Base-by-base conservation (phyloP, 2,888 invertebrate species). In the Hirtodrosophila trivittata region DNA sequence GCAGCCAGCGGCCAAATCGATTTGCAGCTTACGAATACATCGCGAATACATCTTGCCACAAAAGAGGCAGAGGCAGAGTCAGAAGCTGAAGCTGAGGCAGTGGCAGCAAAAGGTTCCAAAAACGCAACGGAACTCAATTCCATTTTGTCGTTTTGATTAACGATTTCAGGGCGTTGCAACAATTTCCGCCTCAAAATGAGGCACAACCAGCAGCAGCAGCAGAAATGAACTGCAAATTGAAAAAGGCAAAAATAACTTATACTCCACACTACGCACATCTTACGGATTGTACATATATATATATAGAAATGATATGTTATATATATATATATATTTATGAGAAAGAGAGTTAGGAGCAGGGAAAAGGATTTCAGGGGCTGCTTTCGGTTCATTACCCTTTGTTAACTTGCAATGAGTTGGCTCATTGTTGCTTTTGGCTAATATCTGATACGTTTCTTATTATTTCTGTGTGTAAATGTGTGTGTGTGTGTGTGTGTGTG, bases 121-220 rank as follows among this genome's bases (percentile, higher is more conserved):
- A 64, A 57, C 54, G 55, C 62, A 80, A 75, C 87, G 87, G 83
- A 83, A 82, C 82, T 87, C 87, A 84, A 87, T 81, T 87, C 78
- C 87, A 82, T 86, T 81, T 87, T 86, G 85, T 86, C 82, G 74
- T 86, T 87, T 80, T 86, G 85, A 87, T 86, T 87, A 86, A 87
- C 87, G 87, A 87, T 87, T 87, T 68, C 77, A 69, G 85, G 87
- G 85, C 85, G 85, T 86, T 86, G 85, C 85, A 86, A 85, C 87
- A 87, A 87, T 86, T 86, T 86, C 85, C 85, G 87, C 87, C 82
- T 75, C 64, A 75, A 85, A 87, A 84, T 76, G 82, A 85, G 66
- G 66, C 63, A 51, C 54, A 63, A 30, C 54, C 42, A 13, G 46
- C 25, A 13, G 8, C n/a, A 51, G 32, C 47, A 25, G 60, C 69